Evolutionary conservation across 2,113 vertebrate species (phyloP), one percentile per base, ranked within the genome.

Genomic region (Tenrec ecaudatus): DNA sequence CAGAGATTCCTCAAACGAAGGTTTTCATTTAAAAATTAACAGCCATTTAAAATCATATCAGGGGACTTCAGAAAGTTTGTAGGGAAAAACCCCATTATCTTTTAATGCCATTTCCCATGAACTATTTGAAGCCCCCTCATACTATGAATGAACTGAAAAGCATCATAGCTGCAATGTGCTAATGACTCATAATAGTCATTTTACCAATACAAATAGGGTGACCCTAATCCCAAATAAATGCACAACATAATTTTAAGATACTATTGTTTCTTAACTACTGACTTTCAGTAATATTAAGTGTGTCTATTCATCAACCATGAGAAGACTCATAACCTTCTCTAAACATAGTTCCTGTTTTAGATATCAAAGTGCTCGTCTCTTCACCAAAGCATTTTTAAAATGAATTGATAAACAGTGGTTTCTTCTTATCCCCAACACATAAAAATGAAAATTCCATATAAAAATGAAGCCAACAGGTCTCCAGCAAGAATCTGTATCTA

Each of bases 391-490:
- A 1, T 80, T 88, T 77, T 94, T 66, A 47, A 89, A 83, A 94
- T 66, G 31, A 96, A 90, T 47, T 62, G 9, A 92, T 36, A 89
- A 95, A 89, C 91, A 31, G 33, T 29, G 80, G 92, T 84, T 69
- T 81, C 73, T 93, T 60, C 31, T 96, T 92, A 86, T 88, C 47
- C 57, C 43, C 66, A 90, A 89, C 60, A 86, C 43, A 80, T 79
- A 90, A 93, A 96, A 94, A 86, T 95, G 53, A 94, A 95, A 95
- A 93, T 92, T 95, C 60, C 93, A n/a, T 82, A 81, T 92, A 95
- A 89, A 94, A 82, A 92, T 90, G 90, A 95, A 92, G 81, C 64
- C 69, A 94, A 68, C 43, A 29, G 86, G 82, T 80, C 80, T 95
- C 86, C 43, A 96, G 96, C 71, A 68, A 95, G 31, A 93, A 95